phyloP scores from a whole-genome alignment of 2,113 vertebrate species.

The pig (Sus scrofa) region DNA sequence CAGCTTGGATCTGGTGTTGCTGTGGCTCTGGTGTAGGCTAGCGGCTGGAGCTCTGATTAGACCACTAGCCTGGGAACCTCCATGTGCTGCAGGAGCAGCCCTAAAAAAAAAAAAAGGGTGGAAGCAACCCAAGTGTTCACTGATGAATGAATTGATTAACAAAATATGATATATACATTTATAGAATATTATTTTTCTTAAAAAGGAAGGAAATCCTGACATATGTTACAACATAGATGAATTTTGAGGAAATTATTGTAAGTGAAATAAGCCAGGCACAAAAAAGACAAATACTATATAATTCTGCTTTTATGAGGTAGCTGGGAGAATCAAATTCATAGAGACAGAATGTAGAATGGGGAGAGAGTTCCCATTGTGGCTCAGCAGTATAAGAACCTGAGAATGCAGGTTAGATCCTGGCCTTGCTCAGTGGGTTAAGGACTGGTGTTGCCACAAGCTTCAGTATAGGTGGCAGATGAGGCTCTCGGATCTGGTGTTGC shows the following conservation, averaged over 20 bases:
- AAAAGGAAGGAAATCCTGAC: neutral
- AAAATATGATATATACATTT: neutral
- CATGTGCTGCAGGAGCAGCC: too few species aligned
- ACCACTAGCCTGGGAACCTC: too few species aligned
- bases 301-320: neutral
- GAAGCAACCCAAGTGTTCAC: neutral
- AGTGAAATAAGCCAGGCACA: neutral
- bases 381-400: too few species aligned
- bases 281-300: neutral
- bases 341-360: neutral
- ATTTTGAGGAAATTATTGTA: neutral
- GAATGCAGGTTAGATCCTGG: too few species aligned
- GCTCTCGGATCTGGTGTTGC: too few species aligned
- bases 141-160: neutral
- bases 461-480: too few species aligned
- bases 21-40: too few species aligned
- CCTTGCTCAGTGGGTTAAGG: too few species aligned
- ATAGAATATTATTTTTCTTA: neutral
- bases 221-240: neutral
- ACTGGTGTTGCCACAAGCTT: too few species aligned
- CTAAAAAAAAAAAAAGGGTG: too few species aligned
- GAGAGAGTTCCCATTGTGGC: neutral
- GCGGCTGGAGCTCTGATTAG: too few species aligned
- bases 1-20: too few species aligned
- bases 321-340: neutral